A percentile compares a stretch with the other conserved stretches of the same genome.
Evolutionary conservation across 2,113 vertebrate genomes (phyloP).

Genomic region (Engraulis encrasicolus): DNA sequence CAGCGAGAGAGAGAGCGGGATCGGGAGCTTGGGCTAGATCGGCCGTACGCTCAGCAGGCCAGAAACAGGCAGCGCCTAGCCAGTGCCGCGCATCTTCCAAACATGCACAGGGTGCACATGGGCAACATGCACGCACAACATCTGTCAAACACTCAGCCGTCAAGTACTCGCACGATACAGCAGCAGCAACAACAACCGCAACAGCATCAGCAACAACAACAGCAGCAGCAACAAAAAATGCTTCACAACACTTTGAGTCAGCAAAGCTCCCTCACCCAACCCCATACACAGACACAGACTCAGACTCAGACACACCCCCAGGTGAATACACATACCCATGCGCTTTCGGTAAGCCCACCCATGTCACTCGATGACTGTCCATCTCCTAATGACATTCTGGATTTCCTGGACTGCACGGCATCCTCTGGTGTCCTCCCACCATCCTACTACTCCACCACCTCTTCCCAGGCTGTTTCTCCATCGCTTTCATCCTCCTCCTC

Average conservation of each 20-base stretch:
- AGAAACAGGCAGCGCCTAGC: neutral
- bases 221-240: neutral
- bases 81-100: neutral
- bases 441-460: neutral
- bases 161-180: neutral
- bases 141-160: neutral
- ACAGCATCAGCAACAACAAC: neutral
- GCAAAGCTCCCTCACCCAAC: neutral
- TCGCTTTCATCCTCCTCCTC: slow-evolving; percentile 46
- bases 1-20: slow-evolving; percentile 3
- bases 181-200: neutral
- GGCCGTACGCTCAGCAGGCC: neutral
- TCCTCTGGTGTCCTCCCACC: neutral
- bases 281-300: slow-evolving; percentile 4
- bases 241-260: neutral
- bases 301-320: slow-evolving; percentile 17
- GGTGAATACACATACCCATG: neutral
- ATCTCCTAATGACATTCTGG: slow-evolving; percentile 55
- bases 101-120: neutral
- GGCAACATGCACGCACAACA: neutral
- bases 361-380: neutral
- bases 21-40: slow-evolving; percentile 38
- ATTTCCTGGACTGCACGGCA: slow-evolving; percentile 56
- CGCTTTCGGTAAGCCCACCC: neutral
- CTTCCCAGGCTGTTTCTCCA: slow-evolving; percentile 15